These are phyloP conservation scores for Aselliscus stoliczkanus DNA, from an alignment of 2,797 vertebrate genomes.

Conservation along the genomic window DNA sequence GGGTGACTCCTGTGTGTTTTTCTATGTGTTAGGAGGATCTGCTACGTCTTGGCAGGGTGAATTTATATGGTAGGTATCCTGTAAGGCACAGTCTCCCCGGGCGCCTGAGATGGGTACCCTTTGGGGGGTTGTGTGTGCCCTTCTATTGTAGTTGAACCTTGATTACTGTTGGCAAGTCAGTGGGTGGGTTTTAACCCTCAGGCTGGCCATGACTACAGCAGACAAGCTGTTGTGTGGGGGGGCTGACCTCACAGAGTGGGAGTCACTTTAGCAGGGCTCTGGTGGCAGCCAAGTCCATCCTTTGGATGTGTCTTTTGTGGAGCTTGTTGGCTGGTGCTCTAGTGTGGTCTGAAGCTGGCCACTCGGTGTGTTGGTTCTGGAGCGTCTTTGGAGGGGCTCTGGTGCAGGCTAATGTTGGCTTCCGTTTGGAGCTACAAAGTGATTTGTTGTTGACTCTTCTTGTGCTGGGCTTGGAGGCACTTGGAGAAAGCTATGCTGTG, in stretches of 20 bases:
- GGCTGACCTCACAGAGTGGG: neutral
- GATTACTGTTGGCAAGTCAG: neutral
- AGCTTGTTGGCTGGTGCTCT: neutral
- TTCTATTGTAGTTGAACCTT: neutral
- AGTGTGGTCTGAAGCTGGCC: neutral
- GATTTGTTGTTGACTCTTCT: neutral
- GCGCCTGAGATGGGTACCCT: neutral
- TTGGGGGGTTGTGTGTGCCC: neutral
- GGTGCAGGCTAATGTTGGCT: neutral
- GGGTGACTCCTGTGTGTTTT: neutral
- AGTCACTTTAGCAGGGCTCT: neutral
- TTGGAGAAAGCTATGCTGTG: neutral
- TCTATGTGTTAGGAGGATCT: neutral
- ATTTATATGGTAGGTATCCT: neutral
- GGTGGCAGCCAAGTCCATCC: neutral
- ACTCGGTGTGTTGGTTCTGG: neutral
- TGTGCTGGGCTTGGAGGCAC: neutral
- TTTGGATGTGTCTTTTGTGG: neutral
- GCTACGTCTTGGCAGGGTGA: neutral
- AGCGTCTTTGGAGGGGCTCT: neutral
- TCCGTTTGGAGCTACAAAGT: neutral
- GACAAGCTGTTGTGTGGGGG: neutral
- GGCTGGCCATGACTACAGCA: neutral
- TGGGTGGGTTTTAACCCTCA: neutral
- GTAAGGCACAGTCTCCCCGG: neutral